Percentiles rank a stretch among this genome's conserved stretches.
These are phyloP conservation scores for Gisinianus flammeolus DNA, from an alignment of 2,888 invertebrate genomes.

Conservation along the genomic window DNA sequence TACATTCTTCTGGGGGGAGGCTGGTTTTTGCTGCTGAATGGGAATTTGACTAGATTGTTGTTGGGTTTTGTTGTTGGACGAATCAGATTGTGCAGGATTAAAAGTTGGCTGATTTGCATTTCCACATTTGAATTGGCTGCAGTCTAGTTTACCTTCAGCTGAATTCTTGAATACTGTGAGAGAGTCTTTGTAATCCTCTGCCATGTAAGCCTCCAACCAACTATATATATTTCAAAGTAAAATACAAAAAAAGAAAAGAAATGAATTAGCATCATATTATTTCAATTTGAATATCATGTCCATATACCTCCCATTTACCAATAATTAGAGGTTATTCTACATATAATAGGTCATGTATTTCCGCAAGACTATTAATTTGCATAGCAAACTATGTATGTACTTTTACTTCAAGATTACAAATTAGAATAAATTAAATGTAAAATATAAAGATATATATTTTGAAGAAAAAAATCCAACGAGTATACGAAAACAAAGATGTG, in stretches of 20 bases:
- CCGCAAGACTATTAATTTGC: background rate
- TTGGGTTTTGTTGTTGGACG: background rate
- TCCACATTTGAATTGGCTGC: conserved; percentile 40
- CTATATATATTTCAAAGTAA: conserved; percentile 11
- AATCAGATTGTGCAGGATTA: background rate
- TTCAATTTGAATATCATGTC: too few species aligned
- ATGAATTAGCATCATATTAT: background rate
- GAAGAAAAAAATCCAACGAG: background rate
- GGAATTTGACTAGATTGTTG: background rate
- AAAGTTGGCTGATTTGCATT: conserved; percentile 13
- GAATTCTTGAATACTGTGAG: conserved; percentile 38
- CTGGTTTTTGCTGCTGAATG: background rate
- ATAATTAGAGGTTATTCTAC: background rate
- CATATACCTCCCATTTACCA: too few species aligned
- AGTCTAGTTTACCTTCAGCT: conserved; percentile 40
- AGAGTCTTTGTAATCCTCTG: conserved; percentile 40
- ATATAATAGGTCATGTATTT: background rate
- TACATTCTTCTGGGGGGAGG: background rate
- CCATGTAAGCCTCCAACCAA: conserved; percentile 42
- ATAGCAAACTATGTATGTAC: background rate
- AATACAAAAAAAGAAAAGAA: background rate
- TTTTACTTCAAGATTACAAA: too few species aligned
- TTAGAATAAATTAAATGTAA: background rate
- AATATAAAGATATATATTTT: conserved; percentile 3
- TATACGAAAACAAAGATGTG: conserved; percentile 15